Conservation (phyloP, 1,140 invertebrate genomes). For the Lepidurus arcticus region DNA sequence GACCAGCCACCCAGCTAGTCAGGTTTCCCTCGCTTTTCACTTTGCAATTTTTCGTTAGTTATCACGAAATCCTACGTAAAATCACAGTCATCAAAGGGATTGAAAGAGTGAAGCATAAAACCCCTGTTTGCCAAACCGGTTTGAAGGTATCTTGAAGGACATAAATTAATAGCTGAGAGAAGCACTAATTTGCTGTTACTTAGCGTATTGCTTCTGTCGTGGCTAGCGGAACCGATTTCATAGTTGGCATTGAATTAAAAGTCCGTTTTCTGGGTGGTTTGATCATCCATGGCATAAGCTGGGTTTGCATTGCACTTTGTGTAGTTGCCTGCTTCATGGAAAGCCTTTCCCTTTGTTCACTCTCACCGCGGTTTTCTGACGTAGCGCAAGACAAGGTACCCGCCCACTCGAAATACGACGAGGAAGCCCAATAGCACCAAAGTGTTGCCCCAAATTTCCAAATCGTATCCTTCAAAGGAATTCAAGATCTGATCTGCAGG, state of each 20-base stretch:
- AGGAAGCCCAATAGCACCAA: constrained; percentile 66
- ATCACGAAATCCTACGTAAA: not conserved
- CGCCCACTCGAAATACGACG: constrained; percentile 63
- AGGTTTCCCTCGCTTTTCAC: not conserved
- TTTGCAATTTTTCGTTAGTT: not conserved
- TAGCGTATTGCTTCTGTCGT: too few species aligned
- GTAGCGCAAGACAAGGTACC: constrained; percentile 68
- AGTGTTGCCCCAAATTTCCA: constrained; percentile 70
- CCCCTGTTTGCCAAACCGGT: too few species aligned
- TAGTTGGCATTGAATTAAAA: not conserved
- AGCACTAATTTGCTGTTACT: too few species aligned
- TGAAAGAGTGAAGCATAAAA: not conserved
- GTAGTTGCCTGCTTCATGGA: constrained; percentile 1
- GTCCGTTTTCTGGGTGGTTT: not conserved
- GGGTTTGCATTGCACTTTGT: constrained; percentile 26
- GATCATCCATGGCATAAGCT: constrained; percentile 3
- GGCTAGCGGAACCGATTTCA: too few species aligned
- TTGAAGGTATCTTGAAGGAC: too few species aligned
- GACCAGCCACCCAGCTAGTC: not conserved
- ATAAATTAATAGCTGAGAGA: too few species aligned
- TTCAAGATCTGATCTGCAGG: constrained; percentile 62
- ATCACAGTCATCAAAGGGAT: not conserved
- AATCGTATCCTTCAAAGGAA: constrained; percentile 45
- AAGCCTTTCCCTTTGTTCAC: not conserved
- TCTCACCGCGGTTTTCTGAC: constrained; percentile 53